Base-by-base conservation (phyloP, 2,797 vertebrate genomes). In the Danio tinwini region DNA sequence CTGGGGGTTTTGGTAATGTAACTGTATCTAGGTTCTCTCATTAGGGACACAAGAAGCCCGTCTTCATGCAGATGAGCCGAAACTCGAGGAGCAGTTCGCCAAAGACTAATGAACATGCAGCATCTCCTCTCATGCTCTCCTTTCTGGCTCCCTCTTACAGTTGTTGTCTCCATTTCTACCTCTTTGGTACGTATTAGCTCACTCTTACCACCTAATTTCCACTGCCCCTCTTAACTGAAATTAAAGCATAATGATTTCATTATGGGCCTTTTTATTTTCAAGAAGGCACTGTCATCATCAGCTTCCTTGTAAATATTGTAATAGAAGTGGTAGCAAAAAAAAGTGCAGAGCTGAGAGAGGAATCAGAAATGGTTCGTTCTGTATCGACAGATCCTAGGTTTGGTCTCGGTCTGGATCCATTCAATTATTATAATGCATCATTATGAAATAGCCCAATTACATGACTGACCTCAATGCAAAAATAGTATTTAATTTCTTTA, bases 21-120 rank as follows among this genome's bases (percentile, higher is more conserved):
- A 94, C 89, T 50, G 21, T 87, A 94, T 83, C 87, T 49, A 84
- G 87, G 88, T 88, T 85, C 84, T 83, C 90, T 93, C 92, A 93
- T 94, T 93, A 93, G 85, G 90, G 92, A 91, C 87, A 91, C 88
- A 85, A 90, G 89, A 89, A 88, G 87, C 82, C 84, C 80, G 86
- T 87, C 91, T 89, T 89, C 90, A 93, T 92, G 92, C 91, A 94
- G 93, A 94, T 93, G 93, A 94, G 88, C 69, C 74, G 93, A 91
- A 94, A 94, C 92, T 86, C 8, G 90, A 93, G 91, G 76, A 86
- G 83, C 56, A 80, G 88, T 84, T 86, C 86, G 83, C 74, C 78
- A 78, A 70, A 81, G 82, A 88, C 88, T 87, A 87, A 89, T 85
- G 81, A 90, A 85, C 82, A 52, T 83, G 69, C 77, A 17, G 65